phyloP scores from a whole-genome alignment of 2,888 invertebrate genomes.

The Phaedon cochleariae region DNA sequence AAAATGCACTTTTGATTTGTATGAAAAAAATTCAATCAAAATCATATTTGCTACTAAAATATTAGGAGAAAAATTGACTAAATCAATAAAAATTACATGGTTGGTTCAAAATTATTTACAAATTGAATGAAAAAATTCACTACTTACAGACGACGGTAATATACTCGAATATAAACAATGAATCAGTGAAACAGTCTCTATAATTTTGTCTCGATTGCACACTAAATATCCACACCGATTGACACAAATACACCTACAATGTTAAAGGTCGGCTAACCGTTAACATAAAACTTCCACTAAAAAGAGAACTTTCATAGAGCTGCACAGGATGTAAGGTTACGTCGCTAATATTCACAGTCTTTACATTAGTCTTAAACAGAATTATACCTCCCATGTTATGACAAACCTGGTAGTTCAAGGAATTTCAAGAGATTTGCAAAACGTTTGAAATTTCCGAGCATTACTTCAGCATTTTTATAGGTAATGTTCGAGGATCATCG shows the following conservation, averaged over 20 bases:
- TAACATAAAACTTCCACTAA: constrained; percentile 36
- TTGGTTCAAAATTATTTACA: constrained; percentile 42
- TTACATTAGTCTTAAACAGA: constrained; percentile 48
- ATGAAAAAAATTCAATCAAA: background rate
- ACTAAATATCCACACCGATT: constrained; percentile 51
- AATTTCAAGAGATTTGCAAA: background rate
- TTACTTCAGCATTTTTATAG: no score
- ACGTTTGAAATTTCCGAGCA: no score
- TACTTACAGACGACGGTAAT: constrained; percentile 42
- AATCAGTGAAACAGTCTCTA: constrained; percentile 51
- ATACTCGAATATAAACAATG: constrained; percentile 46
- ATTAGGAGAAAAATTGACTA: constrained; percentile 37
- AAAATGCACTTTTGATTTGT: background rate
- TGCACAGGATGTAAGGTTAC: constrained; percentile 42
- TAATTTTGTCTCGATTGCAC: constrained; percentile 55
- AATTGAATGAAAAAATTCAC: constrained; percentile 40
- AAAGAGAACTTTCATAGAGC: constrained; percentile 42
- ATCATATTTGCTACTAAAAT: constrained; percentile 28
- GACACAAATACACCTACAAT: constrained; percentile 48
- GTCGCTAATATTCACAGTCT: constrained; percentile 52
- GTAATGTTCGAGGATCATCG: no score
- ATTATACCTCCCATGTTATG: constrained; percentile 33
- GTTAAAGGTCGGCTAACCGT: constrained; percentile 47
- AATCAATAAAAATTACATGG: constrained; percentile 30
- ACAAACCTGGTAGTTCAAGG: constrained; percentile 21